These are phyloP conservation scores for Acanthococcus lagerstroemiae DNA, from an alignment of 2,888 invertebrate genomes.

Conservation along the genomic window DNA sequence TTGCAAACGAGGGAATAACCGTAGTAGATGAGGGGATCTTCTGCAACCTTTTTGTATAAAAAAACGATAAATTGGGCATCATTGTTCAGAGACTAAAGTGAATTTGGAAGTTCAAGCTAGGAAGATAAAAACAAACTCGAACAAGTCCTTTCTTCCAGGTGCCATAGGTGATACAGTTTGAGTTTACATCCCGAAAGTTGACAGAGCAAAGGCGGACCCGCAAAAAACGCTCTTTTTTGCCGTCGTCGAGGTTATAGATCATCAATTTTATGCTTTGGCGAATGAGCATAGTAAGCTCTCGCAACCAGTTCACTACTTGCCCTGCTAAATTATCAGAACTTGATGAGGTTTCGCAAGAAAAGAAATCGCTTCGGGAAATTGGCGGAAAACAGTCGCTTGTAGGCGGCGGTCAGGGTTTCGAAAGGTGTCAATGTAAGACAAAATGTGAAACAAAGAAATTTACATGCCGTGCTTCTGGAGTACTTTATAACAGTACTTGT, in stretches of 20 bases:
- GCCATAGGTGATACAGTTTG: neutral
- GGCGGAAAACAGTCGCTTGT: neutral
- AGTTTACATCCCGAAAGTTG: neutral
- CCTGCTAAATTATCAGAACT: neutral
- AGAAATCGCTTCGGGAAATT: neutral
- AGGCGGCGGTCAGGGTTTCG: neutral
- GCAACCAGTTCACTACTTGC: neutral
- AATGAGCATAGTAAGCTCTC: neutral
- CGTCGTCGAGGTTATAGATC: neutral
- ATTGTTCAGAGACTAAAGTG: neutral
- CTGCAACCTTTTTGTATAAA: neutral
- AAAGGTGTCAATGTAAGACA: neutral
- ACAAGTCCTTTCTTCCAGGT: neutral
- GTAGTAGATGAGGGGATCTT: neutral
- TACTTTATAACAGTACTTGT: neutral
- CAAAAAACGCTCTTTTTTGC: neutral
- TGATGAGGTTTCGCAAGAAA: neutral
- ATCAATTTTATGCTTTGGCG: neutral
- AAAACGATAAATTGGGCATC: neutral
- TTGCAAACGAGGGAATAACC: neutral
- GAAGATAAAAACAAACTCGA: neutral
- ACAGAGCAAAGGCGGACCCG: neutral
- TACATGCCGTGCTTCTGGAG: neutral
- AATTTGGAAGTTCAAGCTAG: neutral
- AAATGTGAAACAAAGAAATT: neutral